Evolutionary conservation across 2,113 vertebrate species (phyloP).

Genomic region (Pollimyrus isidori): DNA sequence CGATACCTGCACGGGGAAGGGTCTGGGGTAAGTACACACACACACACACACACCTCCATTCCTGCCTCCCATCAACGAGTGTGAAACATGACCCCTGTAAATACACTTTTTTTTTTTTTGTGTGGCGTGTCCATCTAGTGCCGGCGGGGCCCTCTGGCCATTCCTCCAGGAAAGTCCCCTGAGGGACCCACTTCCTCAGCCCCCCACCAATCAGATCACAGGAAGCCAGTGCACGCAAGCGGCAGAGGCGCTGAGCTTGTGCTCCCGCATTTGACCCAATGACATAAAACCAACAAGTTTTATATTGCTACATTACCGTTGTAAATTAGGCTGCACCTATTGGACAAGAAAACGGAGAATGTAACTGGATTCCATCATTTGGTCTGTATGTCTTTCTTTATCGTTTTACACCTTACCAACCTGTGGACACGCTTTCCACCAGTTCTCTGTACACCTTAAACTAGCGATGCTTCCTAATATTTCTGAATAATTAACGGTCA

Average conservation of each 20-base stretch:
- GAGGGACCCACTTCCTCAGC: neutral
- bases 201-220: neutral
- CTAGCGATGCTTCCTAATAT: neutral
- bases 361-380: neutral
- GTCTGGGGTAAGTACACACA: neutral
- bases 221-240: neutral
- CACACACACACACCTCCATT: conserved; percentile 14
- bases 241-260: neutral
- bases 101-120: neutral
- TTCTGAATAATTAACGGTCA: neutral
- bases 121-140: neutral
- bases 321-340: neutral
- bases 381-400: neutral
- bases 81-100: neutral
- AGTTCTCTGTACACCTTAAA: neutral
- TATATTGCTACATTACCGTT: neutral
- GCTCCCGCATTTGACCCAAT: neutral
- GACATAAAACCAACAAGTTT: neutral
- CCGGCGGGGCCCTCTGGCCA: neutral
- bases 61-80: neutral
- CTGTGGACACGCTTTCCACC: neutral
- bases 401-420: neutral
- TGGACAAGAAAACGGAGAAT: neutral
- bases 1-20: conserved; percentile 52
- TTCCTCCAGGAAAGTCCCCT: neutral